Evolutionary conservation across 1,140 invertebrate genomes (phyloP), one percentile per base, ranked within the genome.

Genomic region (Sinella curviseta): DNA sequence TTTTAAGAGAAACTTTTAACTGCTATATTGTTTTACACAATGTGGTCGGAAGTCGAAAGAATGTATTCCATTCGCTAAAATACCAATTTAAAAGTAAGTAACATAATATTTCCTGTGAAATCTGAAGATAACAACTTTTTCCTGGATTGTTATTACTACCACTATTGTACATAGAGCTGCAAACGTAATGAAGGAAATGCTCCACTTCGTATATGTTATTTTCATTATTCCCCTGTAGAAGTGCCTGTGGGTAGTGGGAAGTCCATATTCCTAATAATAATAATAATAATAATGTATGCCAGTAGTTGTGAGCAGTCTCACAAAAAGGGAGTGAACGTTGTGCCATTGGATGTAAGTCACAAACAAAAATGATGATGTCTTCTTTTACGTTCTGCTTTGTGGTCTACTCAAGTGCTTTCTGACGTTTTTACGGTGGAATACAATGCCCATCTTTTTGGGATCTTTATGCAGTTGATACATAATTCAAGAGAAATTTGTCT

Each of bases 121-220:
- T 4, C 3, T 14, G 55, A 24, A 60, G 55, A 60, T 70, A 70
- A 70, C 65, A 70, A 70, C 31, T 33, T 70, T 30, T 60, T 33
- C 31, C 26, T 26, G 55, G 55, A 33, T 70, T 70, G 30, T 70
- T 33, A 70, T 70, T 70, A 70, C 31, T 70, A n/a, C 65, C 1
- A 14, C 3, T 4, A 60, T 4, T 4, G 17, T 48, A 48, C 24
- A 60, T 26, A 60, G 8, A 60, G 8, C 57, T 60, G 57, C 57
- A 60, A 17, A 70, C 30, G 57, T 70, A 31, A 70, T 70, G 31
- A 70, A 70, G 65, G 65, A 70, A 70, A 70, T 70, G 65, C 28
- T 70, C 31, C 65, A 70, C 31, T 70, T 17, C 57, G 8, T 60
- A 26, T n/a, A 60, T n/a, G n/a, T n/a, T n/a, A n/a, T n/a, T n/a